These are phyloP conservation scores for Coreoperca whiteheadi DNA, from an alignment of 2,113 vertebrate genomes.

Conservation along the genomic window DNA sequence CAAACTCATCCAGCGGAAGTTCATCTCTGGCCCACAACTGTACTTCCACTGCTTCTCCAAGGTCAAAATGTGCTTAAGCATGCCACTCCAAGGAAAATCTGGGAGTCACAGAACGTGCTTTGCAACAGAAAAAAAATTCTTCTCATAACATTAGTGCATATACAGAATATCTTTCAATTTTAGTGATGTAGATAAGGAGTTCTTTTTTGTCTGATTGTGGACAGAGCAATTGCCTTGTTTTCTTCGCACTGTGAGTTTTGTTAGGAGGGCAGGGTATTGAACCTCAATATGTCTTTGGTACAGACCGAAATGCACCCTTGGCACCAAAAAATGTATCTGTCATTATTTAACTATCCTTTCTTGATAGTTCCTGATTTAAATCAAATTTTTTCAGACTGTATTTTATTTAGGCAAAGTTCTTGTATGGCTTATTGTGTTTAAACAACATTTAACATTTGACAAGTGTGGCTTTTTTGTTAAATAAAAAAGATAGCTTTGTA, in stretches of 20 bases:
- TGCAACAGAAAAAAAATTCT: neutral
- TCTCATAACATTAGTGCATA: neutral
- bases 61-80: constrained; percentile 38
- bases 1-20: constrained; percentile 15
- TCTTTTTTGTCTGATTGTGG: neutral
- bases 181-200: neutral
- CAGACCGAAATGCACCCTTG: too few relatives aligned
- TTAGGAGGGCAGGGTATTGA: too few relatives aligned
- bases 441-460: too few relatives aligned
- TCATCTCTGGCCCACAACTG: too few relatives aligned
- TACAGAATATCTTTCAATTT: neutral
- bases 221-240: too few relatives aligned
- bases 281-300: too few relatives aligned
- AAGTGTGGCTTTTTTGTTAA: too few relatives aligned
- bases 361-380: neutral
- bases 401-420: neutral
- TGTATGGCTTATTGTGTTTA: too few relatives aligned
- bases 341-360: too few relatives aligned
- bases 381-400: neutral
- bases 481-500: too few relatives aligned
- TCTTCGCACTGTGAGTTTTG: neutral
- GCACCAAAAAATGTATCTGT: too few relatives aligned
- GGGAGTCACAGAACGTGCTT: neutral
- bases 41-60: constrained; percentile 16
- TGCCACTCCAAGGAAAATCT: constrained; percentile 2